These are phyloP conservation scores for Azorinus chamasolen DNA, from an alignment of 2,888 invertebrate genomes.

Conservation along the genomic window DNA sequence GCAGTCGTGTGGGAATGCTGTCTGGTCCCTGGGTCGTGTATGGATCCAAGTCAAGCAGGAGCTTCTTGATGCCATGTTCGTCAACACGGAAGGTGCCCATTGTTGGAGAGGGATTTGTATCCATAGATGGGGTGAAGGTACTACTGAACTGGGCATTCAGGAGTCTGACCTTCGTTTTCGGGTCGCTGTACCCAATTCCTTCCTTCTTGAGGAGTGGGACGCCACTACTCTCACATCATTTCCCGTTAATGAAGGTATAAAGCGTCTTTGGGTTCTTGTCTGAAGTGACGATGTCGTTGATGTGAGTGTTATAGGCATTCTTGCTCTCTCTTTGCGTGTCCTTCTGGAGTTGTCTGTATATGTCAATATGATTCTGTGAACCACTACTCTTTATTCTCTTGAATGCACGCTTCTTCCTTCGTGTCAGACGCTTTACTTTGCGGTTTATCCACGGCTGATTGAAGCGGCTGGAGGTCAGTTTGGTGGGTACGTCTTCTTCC, in stretches of 20 bases:
- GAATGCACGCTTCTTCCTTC: conserved; percentile 18
- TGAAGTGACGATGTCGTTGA: conserved; percentile 12
- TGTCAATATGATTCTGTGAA: neutral
- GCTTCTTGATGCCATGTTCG: neutral
- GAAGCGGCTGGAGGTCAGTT: conserved; percentile 10
- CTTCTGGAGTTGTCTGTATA: conserved; percentile 16
- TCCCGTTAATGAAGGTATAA: conserved; percentile 18
- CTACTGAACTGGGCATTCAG: conserved; percentile 3
- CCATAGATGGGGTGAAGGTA: conserved; percentile 3
- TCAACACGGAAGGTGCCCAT: neutral
- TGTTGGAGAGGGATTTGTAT: neutral
- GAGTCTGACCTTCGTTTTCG: neutral
- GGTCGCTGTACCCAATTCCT: conserved; percentile 5
- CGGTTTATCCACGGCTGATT: conserved; percentile 16
- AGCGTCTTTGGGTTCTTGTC: conserved; percentile 12
- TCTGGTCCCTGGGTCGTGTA: too few relatives aligned
- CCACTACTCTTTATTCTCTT: conserved; percentile 2
- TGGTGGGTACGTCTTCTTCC: neutral
- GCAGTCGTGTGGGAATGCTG: too few relatives aligned
- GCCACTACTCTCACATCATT: conserved; percentile 17
- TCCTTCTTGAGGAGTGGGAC: neutral
- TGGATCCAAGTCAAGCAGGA: neutral
- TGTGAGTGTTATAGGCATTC: conserved; percentile 18
- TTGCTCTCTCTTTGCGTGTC: conserved; percentile 9
- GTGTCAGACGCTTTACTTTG: neutral